Base-by-base conservation (phyloP, 2,888 invertebrate genomes). In the Crossocerus cetratus region DNA sequence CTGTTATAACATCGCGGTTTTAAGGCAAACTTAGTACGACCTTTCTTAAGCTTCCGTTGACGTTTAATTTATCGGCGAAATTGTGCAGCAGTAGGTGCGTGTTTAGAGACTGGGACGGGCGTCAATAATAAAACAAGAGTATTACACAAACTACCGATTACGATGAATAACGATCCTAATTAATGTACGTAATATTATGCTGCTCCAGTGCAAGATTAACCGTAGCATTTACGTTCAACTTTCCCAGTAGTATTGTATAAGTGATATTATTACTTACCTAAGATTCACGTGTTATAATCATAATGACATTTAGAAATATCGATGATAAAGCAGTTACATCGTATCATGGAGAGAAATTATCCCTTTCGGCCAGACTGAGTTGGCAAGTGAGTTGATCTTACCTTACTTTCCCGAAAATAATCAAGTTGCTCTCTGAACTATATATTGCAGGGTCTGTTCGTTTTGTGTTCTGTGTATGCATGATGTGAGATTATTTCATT, bases 121-220 rank as follows among this genome's bases (percentile, higher is more conserved):
- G 73, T 32, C 43, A 65, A 76, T 59, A 71, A 72, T 64, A 61
- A 54, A 65, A 32, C 32, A 32, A 32, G 32, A 32, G 32, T 32
- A 32, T 32, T 32, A 32, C 32, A 49, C 65, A 71, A 70, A 70
- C 65, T 20, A 61, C 44, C 65, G 72, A 76, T 72, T 60, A 66
- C 60, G 70, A 77, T 61, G 65, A 72, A 70, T 71, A 76, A 77
- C 71, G 75, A 82, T 76, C 65, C 73, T 70, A 74, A 74, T 78
- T 72, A 78, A 77, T 79, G 81, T 85, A 83, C 77, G 80, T 78
- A 82, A 84, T 73, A 68, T 77, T 75, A 77, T 82, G 69, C 78
- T 78, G 14, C 80, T 86, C 81, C 81, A 83, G 76, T 84, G 75
- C 68, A 81, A 83, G 79, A 78, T 81, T 83, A 83, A 76, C 81